These are phyloP conservation scores for Argopecten irradians DNA, from an alignment of 1,140 invertebrate genomes.

Conservation along the genomic window DNA sequence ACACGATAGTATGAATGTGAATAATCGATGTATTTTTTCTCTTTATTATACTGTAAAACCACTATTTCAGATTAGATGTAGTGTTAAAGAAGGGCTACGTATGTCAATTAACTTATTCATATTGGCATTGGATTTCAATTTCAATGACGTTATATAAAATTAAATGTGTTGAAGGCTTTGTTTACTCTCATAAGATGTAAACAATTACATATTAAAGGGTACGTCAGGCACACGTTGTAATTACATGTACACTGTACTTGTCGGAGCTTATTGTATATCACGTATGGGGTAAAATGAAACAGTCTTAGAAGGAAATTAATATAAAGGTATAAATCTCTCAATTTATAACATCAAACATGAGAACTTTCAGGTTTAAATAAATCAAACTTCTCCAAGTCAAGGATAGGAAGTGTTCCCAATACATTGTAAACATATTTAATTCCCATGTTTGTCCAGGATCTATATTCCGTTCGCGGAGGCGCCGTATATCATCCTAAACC, in stretches of 20 bases:
- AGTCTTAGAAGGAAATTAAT: not conserved
- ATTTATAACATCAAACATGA: not conserved
- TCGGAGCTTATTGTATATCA: not conserved
- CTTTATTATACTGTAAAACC: too few relatives aligned
- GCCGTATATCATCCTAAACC: not conserved
- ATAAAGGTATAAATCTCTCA: not conserved
- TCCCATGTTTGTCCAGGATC: constrained; percentile 2
- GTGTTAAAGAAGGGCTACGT: too few relatives aligned
- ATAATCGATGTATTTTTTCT: too few relatives aligned
- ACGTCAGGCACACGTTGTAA: not conserved
- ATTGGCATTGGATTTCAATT: too few relatives aligned
- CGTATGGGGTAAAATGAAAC: not conserved
- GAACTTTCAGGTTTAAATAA: constrained; percentile 13
- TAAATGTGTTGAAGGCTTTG: too few relatives aligned
- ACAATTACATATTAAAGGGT: not conserved
- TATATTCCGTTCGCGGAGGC: not conserved
- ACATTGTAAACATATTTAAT: not conserved
- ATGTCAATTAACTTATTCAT: too few relatives aligned
- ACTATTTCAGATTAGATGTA: too few relatives aligned
- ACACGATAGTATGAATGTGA: too few relatives aligned
- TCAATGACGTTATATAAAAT: too few relatives aligned
- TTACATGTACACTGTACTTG: too few relatives aligned
- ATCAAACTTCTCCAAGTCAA: not conserved
- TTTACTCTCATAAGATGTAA: not conserved
- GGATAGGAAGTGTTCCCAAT: not conserved